Percentiles rank a stretch among this genome's conserved stretches.
These are phyloP conservation scores for Ceriagrion tenellum DNA, from an alignment of 2,888 invertebrate species.

Conservation along the genomic window DNA sequence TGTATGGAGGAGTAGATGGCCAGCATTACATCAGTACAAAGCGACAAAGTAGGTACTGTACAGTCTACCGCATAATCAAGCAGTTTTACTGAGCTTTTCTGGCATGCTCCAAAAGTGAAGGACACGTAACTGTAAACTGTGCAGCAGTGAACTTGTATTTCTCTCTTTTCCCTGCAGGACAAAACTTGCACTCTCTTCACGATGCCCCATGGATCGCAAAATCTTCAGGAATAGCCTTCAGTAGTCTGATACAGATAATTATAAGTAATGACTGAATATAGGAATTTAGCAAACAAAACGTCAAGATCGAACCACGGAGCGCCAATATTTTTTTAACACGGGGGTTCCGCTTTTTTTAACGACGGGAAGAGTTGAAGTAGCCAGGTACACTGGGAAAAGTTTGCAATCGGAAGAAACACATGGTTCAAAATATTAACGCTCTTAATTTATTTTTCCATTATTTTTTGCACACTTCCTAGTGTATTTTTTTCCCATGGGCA, in stretches of 20 bases:
- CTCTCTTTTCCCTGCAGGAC: background rate
- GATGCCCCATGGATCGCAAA: background rate
- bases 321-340: background rate
- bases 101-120: background rate
- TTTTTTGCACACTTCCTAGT: background rate
- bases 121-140: background rate
- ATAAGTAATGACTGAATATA: background rate
- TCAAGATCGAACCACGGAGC: no score
- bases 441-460: background rate
- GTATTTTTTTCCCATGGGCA: background rate
- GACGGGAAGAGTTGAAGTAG: background rate
- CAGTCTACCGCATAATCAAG: background rate
- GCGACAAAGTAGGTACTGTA: background rate
- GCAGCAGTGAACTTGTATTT: background rate
- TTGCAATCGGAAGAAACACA: slow-evolving; percentile 4
- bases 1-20: background rate
- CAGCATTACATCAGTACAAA: background rate
- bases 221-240: background rate
- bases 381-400: background rate
- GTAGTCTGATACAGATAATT: background rate
- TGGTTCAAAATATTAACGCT: background rate
- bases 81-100: background rate
- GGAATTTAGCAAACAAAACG: background rate
- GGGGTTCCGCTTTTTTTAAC: background rate
- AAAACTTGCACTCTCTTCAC: background rate